Conservation (phyloP, 2,797 vertebrate species). For the Hybognathus amarus region DNA sequence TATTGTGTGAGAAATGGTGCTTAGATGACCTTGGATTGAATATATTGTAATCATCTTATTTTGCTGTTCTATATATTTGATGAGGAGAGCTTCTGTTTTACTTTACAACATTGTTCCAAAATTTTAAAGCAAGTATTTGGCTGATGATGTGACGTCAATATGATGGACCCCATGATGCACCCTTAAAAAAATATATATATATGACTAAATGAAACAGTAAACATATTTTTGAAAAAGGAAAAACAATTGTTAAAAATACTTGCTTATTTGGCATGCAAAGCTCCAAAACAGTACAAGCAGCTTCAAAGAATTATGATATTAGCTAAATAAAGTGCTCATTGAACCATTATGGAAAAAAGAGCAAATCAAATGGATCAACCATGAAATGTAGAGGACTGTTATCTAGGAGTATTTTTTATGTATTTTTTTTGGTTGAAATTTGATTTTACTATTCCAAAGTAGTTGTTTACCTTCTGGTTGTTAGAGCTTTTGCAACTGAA, state of each 20-base stretch:
- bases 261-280: not conserved
- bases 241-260: not conserved
- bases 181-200: too few species aligned
- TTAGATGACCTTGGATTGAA: not conserved
- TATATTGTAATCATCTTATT: constrained; percentile 11
- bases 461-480: not conserved
- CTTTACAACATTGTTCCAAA: not conserved
- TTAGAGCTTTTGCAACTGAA: not conserved
- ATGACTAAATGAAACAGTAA: too few species aligned
- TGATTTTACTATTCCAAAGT: constrained; percentile 3
- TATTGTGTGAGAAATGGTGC: not conserved
- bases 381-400: not conserved
- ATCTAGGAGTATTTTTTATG: too few species aligned
- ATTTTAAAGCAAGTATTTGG: not conserved
- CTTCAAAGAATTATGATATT: not conserved
- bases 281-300: not conserved
- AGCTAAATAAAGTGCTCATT: not conserved
- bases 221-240: not conserved
- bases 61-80: not conserved
- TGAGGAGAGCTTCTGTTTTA: not conserved
- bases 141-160: not conserved
- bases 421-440: not conserved
- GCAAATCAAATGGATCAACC: not conserved
- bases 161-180: not conserved
- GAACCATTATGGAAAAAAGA: not conserved